A percentile compares a stretch with the other conserved stretches of the same genome.
Evolutionary conservation across 2,113 vertebrate genomes (phyloP).

Genomic region (Steatornis caripensis): DNA sequence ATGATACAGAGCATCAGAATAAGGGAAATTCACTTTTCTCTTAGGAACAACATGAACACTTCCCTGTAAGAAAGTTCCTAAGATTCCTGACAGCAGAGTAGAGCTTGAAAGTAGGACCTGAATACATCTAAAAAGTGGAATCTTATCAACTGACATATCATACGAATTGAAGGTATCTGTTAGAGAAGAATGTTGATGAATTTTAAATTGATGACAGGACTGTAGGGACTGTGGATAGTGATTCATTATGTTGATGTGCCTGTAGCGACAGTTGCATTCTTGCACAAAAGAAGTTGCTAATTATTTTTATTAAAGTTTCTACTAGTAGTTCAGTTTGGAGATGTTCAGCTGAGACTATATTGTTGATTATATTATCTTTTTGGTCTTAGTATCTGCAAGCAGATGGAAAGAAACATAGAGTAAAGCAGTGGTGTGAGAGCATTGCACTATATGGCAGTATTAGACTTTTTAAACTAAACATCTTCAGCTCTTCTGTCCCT

Average conservation of each 20-base stretch:
- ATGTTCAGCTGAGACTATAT: not conserved
- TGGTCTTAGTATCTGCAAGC: not conserved
- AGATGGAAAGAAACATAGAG: not conserved
- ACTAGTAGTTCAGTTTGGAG: not conserved
- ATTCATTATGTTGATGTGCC: not conserved
- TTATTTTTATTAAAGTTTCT: not conserved
- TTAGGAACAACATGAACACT: not conserved
- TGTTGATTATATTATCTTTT: not conserved
- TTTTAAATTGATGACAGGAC: not conserved
- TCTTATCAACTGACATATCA: not conserved
- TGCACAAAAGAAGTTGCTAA: not conserved
- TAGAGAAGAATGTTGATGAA: not conserved
- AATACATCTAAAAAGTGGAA: not conserved
- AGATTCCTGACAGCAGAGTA: not conserved
- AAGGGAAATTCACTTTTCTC: not conserved
- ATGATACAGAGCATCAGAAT: not conserved
- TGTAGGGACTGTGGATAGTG: not conserved
- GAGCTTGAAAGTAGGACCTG: not conserved
- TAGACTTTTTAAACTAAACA: not conserved
- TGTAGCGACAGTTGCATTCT: not conserved
- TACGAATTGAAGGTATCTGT: not conserved
- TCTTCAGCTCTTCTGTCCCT: not conserved
- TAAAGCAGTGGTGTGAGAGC: not conserved
- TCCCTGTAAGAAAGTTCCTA: not conserved
- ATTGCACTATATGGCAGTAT: not conserved